Evolutionary conservation across 2,888 invertebrate species (phyloP).

Genomic region (Brachylomia viminalis): DNA sequence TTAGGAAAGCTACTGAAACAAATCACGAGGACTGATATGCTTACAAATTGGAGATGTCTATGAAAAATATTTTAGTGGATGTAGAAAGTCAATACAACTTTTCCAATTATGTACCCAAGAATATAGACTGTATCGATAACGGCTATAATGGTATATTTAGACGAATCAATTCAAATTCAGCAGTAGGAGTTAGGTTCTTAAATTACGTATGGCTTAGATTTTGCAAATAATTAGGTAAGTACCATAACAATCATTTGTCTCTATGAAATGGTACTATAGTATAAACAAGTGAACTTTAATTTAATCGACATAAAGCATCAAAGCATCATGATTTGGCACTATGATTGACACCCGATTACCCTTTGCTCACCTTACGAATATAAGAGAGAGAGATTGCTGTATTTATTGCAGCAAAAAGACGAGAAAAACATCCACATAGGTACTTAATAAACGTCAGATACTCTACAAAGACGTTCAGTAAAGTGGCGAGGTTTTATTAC

Average conservation of each 20-base stretch:
- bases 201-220: not conserved
- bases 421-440: constrained; percentile 48
- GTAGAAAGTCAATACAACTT: constrained; percentile 43
- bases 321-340: constrained; percentile 52
- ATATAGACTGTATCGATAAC: constrained; percentile 5
- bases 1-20: constrained; percentile 50
- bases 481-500: constrained; percentile 75
- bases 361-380: constrained; percentile 58
- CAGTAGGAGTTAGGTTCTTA: too few relatives aligned
- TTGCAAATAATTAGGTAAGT: not conserved
- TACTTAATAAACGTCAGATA: constrained; percentile 61
- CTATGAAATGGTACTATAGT: not conserved
- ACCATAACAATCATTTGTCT: not conserved
- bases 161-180: not conserved
- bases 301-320: constrained; percentile 35
- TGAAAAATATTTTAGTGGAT: constrained; percentile 47
- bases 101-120: constrained; percentile 40
- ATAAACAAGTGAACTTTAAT: constrained; percentile 7
- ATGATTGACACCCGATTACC: constrained; percentile 62
- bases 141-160: constrained; percentile 1
- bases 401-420: constrained; percentile 57
- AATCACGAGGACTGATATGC: constrained; percentile 47
- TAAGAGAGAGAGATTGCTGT: constrained; percentile 55
- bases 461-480: constrained; percentile 65
- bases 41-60: constrained; percentile 49